These are phyloP conservation scores for Microtus montanus DNA, from an alignment of 2,113 vertebrate species.

Conservation along the genomic window DNA sequence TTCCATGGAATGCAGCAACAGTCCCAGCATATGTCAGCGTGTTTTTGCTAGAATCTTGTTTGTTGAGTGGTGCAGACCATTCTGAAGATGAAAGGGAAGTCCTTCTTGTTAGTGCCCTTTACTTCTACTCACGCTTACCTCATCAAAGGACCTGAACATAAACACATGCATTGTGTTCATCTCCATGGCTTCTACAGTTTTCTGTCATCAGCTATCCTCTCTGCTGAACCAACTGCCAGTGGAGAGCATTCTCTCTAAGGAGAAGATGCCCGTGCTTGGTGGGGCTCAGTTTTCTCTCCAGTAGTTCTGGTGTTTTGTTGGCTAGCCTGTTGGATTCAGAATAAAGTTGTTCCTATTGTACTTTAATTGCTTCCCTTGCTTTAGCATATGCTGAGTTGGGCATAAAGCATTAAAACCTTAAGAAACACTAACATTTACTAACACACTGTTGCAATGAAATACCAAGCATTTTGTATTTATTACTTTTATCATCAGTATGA, in stretches of 20 bases:
- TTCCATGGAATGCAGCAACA: not conserved
- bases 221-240: not conserved
- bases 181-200: not conserved
- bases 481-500: not conserved
- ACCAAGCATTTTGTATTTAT: not conserved
- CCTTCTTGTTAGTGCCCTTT: not conserved
- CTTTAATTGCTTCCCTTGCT: constrained; percentile 54
- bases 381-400: constrained; percentile 17
- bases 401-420: not conserved
- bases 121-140: not conserved
- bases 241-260: not conserved
- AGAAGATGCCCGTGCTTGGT: not conserved
- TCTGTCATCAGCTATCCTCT: not conserved
- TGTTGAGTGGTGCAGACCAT: not conserved
- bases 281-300: constrained; percentile 43
- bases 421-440: constrained; percentile 34
- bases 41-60: not conserved
- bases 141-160: not conserved
- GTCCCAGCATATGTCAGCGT: not conserved
- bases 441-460: not conserved
- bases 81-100: not conserved
- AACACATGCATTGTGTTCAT: not conserved
- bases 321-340: constrained; percentile 39
- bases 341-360: constrained; percentile 55
- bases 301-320: constrained; percentile 57